Evolutionary conservation across 2,113 vertebrate species (phyloP).

Genomic region (Danionella cerebrum): DNA sequence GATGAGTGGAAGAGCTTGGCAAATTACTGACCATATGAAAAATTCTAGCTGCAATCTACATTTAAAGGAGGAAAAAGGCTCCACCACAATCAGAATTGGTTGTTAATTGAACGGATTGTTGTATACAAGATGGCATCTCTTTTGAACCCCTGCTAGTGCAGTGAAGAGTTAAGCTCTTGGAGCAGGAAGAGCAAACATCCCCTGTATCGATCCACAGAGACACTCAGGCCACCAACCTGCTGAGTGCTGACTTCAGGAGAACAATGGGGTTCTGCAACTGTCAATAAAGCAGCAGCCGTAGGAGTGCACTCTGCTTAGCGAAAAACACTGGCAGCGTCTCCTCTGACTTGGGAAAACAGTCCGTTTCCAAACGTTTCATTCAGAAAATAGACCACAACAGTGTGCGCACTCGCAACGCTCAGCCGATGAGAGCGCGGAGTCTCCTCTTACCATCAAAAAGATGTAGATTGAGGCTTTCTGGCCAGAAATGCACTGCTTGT

Average conservation of each 20-base stretch:
- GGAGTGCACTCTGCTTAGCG: conserved; percentile 66
- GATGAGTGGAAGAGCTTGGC: no score
- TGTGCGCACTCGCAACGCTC: no score
- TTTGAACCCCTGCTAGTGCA: conserved; percentile 6
- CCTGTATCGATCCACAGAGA: conserved; percentile 66
- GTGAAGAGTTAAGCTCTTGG: conserved; percentile 23
- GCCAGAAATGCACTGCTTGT: conserved; percentile 57
- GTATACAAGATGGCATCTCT: conserved; percentile 11
- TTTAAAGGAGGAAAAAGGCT: no score
- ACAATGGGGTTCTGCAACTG: conserved; percentile 65
- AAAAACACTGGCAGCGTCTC: conserved; percentile 66
- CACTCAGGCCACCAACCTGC: conserved; percentile 69
- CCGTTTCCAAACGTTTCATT: no score
- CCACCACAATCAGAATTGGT: no score
- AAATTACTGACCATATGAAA: no score
- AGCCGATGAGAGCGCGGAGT: not conserved
- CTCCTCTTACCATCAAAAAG: conserved; percentile 31
- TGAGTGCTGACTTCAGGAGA: conserved; percentile 70
- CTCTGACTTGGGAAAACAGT: no score
- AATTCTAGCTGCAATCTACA: no score
- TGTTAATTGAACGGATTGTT: no score
- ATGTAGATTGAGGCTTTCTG: conserved; percentile 49
- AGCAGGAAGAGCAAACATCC: conserved; percentile 55
- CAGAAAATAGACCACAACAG: no score
- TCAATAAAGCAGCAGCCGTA: conserved; percentile 67